These are phyloP conservation scores for Climacteris rufus DNA, from an alignment of 2,113 vertebrate species.

Conservation along the genomic window DNA sequence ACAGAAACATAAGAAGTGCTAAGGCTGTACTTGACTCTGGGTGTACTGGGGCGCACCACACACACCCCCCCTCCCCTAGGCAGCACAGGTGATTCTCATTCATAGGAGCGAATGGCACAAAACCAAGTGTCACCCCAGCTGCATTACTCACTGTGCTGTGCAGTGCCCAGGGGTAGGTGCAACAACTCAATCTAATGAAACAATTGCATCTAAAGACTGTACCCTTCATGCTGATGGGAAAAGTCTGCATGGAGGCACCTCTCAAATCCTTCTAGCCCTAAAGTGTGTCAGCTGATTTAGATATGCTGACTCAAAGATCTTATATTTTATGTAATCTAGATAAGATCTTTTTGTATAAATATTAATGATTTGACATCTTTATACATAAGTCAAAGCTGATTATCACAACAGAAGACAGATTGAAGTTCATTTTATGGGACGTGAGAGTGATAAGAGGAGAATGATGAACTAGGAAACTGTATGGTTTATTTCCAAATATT, in stretches of 20 bases:
- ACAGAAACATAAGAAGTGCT: background rate
- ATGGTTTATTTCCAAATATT: background rate
- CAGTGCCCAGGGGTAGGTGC: background rate
- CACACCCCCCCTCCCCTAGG: accelerated
- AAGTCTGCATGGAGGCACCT: background rate
- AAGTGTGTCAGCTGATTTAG: background rate
- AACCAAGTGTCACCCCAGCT: background rate
- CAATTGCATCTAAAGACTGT: background rate
- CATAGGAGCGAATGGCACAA: background rate
- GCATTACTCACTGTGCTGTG: background rate
- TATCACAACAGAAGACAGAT: background rate
- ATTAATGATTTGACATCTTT: background rate
- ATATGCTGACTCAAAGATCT: background rate
- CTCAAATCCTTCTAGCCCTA: background rate
- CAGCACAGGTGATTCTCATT: background rate
- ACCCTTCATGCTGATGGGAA: background rate
- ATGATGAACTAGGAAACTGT: background rate
- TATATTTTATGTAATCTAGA: background rate
- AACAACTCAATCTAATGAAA: background rate
- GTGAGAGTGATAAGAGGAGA: background rate
- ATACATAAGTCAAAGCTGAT: background rate
- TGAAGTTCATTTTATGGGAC: background rate
- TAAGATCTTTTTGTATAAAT: background rate
- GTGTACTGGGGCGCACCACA: background rate
- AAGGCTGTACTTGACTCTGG: background rate